Conservation (phyloP, 2,888 invertebrate species). For the Leucophora obtusa region DNA sequence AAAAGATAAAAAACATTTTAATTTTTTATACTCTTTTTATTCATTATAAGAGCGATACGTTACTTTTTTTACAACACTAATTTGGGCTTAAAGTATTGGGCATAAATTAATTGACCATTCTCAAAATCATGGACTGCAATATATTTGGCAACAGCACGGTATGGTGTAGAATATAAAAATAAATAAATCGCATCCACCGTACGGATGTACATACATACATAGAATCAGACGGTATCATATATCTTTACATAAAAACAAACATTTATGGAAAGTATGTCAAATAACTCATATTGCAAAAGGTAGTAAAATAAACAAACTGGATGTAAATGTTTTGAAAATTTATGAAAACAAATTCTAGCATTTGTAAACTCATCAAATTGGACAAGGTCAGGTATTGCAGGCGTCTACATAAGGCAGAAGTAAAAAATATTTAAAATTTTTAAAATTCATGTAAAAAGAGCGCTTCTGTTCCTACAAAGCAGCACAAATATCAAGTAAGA, state of each 20-base stretch:
- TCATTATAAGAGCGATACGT: too few species aligned
- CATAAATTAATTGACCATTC: not conserved
- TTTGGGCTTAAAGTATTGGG: too few species aligned
- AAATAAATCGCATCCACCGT: not conserved
- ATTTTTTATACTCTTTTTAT: too few species aligned
- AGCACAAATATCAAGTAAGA: too few species aligned
- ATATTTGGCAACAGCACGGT: not conserved
- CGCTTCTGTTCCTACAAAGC: too few species aligned
- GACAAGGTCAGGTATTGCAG: too few species aligned
- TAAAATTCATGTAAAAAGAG: too few species aligned
- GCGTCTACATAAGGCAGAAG: too few species aligned
- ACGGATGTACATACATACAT: not conserved
- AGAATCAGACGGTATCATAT: not conserved
- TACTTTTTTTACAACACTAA: too few species aligned
- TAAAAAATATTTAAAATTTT: too few species aligned
- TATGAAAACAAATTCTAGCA: not conserved
- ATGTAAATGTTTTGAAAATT: not conserved
- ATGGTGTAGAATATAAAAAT: not conserved
- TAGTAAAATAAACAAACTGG: not conserved
- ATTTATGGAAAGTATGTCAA: constrained; percentile 2
- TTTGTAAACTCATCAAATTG: not conserved
- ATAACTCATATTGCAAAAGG: constrained; percentile 1
- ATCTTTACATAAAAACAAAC: not conserved
- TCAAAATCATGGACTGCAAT: not conserved
- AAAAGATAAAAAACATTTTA: too few species aligned